Conservation (phyloP, 2,797 vertebrate genomes). For the Myotis pilosus region DNA sequence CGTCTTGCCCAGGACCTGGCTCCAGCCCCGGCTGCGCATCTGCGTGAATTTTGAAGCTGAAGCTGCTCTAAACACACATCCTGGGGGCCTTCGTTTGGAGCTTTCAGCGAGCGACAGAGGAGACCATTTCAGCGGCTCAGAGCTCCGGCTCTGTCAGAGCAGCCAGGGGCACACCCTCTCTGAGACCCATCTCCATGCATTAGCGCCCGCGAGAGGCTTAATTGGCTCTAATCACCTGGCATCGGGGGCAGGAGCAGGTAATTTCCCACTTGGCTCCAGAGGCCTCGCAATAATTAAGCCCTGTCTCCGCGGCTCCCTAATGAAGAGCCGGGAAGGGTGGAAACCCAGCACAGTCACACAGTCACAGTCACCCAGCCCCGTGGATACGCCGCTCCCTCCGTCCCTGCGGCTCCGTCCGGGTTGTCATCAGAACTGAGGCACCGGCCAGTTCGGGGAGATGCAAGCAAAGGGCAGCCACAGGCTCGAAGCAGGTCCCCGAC, state of each 20-base stretch:
- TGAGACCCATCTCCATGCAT: constrained; percentile 71
- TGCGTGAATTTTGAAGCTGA: constrained; percentile 25
- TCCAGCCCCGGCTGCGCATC: constrained; percentile 4
- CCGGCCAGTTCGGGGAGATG: neutral
- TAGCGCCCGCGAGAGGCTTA: constrained; percentile 66
- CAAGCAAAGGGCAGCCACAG: neutral
- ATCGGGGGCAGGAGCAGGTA: constrained; percentile 60
- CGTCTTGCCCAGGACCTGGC: neutral
- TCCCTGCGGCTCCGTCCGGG: neutral
- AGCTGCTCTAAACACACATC: neutral
- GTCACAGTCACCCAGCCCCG: neutral
- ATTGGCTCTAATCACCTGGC: constrained; percentile 75
- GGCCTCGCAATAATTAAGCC: constrained; percentile 65
- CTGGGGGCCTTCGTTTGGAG: neutral
- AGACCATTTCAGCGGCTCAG: constrained; percentile 21
- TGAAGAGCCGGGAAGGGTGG: constrained; percentile 37
- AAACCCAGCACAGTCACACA: neutral
- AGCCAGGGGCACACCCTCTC: constrained; percentile 57
- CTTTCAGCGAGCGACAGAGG: constrained; percentile 56
- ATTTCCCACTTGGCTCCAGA: constrained; percentile 70
- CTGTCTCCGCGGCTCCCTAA: constrained; percentile 57
- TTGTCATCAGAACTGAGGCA: neutral
- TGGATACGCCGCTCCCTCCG: neutral
- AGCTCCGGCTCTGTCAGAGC: constrained; percentile 60
- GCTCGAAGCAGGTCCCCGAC: neutral